phyloP scores from a whole-genome alignment of 2,888 invertebrate genomes.

The Drosophila recens region DNA sequence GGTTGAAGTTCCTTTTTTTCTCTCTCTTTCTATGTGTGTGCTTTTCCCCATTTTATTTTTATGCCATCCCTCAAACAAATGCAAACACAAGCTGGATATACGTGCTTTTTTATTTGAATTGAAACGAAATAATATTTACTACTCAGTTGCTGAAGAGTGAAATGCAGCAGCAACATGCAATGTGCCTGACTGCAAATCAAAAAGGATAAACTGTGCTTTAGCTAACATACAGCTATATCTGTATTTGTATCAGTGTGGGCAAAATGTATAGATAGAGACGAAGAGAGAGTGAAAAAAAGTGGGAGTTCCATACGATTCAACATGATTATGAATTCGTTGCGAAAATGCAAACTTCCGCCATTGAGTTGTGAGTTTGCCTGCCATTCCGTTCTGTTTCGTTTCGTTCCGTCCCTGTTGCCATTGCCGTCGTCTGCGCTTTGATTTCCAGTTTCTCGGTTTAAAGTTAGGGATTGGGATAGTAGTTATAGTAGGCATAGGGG shows the following conservation, averaged over 20 bases:
- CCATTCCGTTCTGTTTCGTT: conserved; percentile 10
- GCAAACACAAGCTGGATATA: conserved; percentile 45
- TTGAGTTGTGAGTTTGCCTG: conserved; percentile 77
- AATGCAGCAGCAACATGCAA: conserved; percentile 58
- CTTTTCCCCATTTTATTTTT: conserved; percentile 14
- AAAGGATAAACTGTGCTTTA: conserved; percentile 79
- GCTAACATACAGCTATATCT: conserved; percentile 47
- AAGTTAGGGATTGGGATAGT: background rate
- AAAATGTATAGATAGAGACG: background rate
- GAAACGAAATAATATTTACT: conserved; percentile 77
- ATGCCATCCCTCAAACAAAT: conserved; percentile 33
- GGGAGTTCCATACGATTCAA: conserved; percentile 48
- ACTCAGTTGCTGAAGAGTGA: conserved; percentile 54
- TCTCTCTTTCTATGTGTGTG: background rate
- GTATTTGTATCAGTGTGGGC: conserved; percentile 16
- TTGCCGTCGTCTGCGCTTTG: conserved; percentile 73
- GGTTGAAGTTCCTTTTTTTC: conserved; percentile 9
- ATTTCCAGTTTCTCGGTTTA: conserved; percentile 55
- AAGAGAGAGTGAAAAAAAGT: conserved; percentile 14
- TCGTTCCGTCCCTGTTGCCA: conserved; percentile 16
- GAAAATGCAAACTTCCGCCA: conserved; percentile 81
- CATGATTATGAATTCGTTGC: conserved; percentile 81
- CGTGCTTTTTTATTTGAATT: conserved; percentile 64
- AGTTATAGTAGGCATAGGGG: background rate
- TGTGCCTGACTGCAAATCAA: conserved; percentile 72